Evolutionary conservation across 2,113 vertebrate genomes (phyloP).

Genomic region (Hoplias malabaricus): DNA sequence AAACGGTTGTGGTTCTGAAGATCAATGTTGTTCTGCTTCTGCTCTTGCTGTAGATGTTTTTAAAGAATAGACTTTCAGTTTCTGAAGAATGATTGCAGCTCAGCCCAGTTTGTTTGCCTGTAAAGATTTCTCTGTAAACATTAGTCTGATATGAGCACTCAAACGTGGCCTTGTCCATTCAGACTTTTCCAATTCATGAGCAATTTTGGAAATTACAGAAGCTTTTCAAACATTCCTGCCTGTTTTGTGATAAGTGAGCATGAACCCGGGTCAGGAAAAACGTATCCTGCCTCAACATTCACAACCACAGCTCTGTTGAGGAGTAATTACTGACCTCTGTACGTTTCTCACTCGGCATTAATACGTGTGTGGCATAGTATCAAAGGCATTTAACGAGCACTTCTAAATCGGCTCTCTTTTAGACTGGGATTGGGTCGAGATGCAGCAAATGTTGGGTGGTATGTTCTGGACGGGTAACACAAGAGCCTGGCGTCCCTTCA

Average conservation of each 20-base stretch:
- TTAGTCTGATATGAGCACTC: background rate
- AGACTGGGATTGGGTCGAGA: conserved; percentile 52
- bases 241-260: background rate
- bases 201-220: too few species aligned
- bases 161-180: too few species aligned
- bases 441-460: conserved; percentile 47
- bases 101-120: background rate
- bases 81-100: background rate
- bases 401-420: conserved; percentile 68
- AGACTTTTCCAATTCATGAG: too few species aligned
- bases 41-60: background rate
- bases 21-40: background rate
- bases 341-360: background rate
- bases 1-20: background rate
- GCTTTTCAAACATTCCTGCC: too few species aligned
- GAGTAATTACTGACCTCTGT: conserved; percentile 64
- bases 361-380: conserved; percentile 35
- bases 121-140: too few species aligned
- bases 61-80: background rate
- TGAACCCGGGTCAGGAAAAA: conserved; percentile 54
- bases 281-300: conserved; percentile 55
- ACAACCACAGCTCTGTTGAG: conserved; percentile 36
- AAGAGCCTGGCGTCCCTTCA: conserved; percentile 28
- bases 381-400: conserved; percentile 65
- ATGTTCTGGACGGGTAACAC: conserved; percentile 52